Conservation (phyloP, 2,113 vertebrate genomes). For the Ageneiosus marmoratus region DNA sequence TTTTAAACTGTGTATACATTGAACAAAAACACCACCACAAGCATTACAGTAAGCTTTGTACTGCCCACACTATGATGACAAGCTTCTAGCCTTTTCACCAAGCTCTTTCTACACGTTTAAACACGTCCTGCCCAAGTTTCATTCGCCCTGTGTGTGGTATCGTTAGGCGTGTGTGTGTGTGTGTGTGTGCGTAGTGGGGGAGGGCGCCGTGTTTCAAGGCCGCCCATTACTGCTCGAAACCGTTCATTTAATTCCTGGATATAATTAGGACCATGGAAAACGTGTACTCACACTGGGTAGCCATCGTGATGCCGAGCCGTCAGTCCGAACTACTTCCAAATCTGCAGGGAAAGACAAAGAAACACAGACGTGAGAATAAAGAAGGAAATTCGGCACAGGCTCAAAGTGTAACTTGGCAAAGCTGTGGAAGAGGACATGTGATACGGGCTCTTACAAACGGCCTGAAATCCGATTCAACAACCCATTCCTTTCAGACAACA, state of each 20-base stretch:
- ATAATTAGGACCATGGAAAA: slow-evolving; percentile 11
- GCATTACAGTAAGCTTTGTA: not conserved
- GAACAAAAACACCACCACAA: not conserved
- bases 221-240: not conserved
- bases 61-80: not conserved
- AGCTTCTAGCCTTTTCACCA: not conserved
- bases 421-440: not conserved
- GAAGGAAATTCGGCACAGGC: not conserved
- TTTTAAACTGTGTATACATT: not conserved
- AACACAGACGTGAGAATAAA: not conserved
- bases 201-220: not conserved
- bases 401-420: not conserved
- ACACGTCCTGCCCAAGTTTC: not conserved
- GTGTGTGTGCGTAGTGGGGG: not conserved
- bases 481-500: slow-evolving; percentile 43
- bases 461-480: slow-evolving; percentile 31
- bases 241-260: not conserved
- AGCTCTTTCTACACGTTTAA: not conserved
- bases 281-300: slow-evolving; percentile 87
- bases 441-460: slow-evolving; percentile 25
- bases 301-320: slow-evolving; percentile 85
- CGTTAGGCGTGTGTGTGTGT: not conserved
- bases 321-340: slow-evolving; percentile 74
- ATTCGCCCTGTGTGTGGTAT: slow-evolving; percentile 10
- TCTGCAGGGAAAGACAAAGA: slow-evolving; percentile 60